A percentile compares a stretch with the other conserved stretches of the same genome.
phyloP scores from a whole-genome alignment of 2,888 invertebrate genomes.

The Tetranychus truncatus region DNA sequence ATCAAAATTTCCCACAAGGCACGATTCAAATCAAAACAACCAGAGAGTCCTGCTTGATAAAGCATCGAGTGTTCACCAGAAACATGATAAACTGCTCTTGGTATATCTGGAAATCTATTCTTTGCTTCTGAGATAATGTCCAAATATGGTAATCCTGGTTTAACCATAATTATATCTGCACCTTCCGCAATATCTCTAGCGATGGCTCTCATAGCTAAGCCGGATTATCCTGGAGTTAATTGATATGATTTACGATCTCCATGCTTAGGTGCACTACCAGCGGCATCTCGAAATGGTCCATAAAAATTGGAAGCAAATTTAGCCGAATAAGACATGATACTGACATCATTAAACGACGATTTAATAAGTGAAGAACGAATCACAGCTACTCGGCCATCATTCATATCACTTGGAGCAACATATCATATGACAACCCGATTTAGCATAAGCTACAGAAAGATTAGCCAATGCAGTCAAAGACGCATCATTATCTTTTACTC shows the following conservation, averaged over 20 bases:
- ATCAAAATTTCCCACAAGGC: constrained; percentile 62
- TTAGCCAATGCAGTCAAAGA: constrained; percentile 44
- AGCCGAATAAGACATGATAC: constrained; percentile 75
- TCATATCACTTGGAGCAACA: constrained; percentile 85
- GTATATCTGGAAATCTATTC: constrained; percentile 53
- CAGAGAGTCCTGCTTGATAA: constrained; percentile 48
- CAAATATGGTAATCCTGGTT: constrained; percentile 78
- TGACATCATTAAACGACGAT: constrained; percentile 47
- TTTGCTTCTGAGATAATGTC: constrained; percentile 55
- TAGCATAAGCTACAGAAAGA: constrained; percentile 64
- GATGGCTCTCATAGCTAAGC: constrained; percentile 55
- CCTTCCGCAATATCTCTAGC: constrained; percentile 77
- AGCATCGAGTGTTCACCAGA: constrained; percentile 94
- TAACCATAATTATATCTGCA: constrained; percentile 91
- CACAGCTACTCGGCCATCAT: constrained; percentile 73
- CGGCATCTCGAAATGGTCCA: constrained; percentile 55
- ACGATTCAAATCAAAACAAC: constrained; percentile 51
- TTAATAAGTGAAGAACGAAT: constrained; percentile 55
- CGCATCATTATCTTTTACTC: constrained; percentile 16
- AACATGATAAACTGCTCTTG: constrained; percentile 83
- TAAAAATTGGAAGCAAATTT: constrained; percentile 90
- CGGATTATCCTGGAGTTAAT: constrained; percentile 63
- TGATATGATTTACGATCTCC: constrained; percentile 83
- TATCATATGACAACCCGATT: constrained; percentile 64
- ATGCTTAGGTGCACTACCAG: constrained; percentile 49